Evolutionary conservation across 2,888 invertebrate species (phyloP).

Genomic region (Biston stratarius): DNA sequence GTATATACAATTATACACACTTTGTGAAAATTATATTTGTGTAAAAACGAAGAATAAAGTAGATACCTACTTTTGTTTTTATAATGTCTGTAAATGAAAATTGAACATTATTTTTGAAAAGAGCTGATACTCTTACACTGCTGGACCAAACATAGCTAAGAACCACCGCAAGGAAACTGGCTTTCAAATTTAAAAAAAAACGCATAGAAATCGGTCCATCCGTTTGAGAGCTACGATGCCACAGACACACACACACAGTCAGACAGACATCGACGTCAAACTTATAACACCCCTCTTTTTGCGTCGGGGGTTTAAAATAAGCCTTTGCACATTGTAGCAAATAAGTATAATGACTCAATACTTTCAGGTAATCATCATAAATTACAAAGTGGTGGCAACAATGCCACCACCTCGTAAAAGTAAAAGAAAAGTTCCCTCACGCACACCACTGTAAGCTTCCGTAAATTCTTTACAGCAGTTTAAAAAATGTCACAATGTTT

Average conservation of each 20-base stretch:
- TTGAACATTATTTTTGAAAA: too few species aligned
- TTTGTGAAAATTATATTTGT: not conserved
- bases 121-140: too few species aligned
- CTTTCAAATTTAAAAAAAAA: too few species aligned
- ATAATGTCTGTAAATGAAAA: not conserved
- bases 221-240: too few species aligned
- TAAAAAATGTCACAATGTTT: not conserved
- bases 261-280: too few species aligned
- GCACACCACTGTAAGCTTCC: slow-evolving; percentile 19
- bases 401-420: slow-evolving; percentile 21
- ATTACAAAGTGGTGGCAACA: slow-evolving; percentile 32
- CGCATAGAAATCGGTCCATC: too few species aligned
- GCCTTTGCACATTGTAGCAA: not conserved
- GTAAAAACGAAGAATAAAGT: not conserved
- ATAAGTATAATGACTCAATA: slow-evolving; percentile 8
- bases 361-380: slow-evolving; percentile 37
- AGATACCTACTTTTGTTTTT: not conserved
- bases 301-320: too few species aligned
- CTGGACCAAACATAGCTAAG: too few species aligned
- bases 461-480: slow-evolving; percentile 8
- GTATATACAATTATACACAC: not conserved
- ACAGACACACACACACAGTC: too few species aligned
- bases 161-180: too few species aligned
- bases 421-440: slow-evolving; percentile 32
- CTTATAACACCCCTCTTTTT: too few species aligned